Conservation (phyloP, 2,888 invertebrate species). For the Diabrotica balteata region DNA sequence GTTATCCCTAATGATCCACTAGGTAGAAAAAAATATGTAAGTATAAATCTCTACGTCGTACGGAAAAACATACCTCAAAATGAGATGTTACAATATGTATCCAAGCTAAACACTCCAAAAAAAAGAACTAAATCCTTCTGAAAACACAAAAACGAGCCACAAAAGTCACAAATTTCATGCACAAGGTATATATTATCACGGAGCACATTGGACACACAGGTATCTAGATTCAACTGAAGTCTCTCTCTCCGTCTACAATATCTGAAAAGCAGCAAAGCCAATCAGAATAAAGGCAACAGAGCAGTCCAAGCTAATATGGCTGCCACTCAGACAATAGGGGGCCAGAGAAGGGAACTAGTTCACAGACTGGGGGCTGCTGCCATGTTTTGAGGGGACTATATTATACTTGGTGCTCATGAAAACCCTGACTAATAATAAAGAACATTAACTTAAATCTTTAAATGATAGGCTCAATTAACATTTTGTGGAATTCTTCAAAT, state of each 20-base stretch:
- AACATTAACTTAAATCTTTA: slow-evolving; percentile 3
- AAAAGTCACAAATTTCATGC: slow-evolving; percentile 44
- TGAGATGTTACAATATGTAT: slow-evolving; percentile 29
- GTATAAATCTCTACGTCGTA: slow-evolving; percentile 31
- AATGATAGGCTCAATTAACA: not conserved
- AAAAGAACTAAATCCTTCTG: slow-evolving; percentile 40
- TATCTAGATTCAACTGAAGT: slow-evolving; percentile 49
- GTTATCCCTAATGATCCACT: slow-evolving; percentile 54
- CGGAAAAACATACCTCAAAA: slow-evolving; percentile 37
- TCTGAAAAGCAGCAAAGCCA: slow-evolving; percentile 61
- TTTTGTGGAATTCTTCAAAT: slow-evolving; percentile 6
- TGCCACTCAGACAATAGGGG: slow-evolving; percentile 61
- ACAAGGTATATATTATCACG: slow-evolving; percentile 51
- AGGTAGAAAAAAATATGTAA: slow-evolving; percentile 37
- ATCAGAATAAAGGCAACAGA: slow-evolving; percentile 61
- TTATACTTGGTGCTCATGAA: slow-evolving; percentile 43
- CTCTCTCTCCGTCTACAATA: slow-evolving; percentile 54
- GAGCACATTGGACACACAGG: slow-evolving; percentile 48
- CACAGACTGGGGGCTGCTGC: slow-evolving; percentile 52
- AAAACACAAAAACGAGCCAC: slow-evolving; percentile 48
- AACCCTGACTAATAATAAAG: slow-evolving; percentile 49
- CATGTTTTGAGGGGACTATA: slow-evolving; percentile 51
- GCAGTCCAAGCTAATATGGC: slow-evolving; percentile 62
- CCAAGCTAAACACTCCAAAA: slow-evolving; percentile 36
- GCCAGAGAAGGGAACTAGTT: slow-evolving; percentile 59